These are phyloP conservation scores for Drosophila setosimentum DNA, from an alignment of 2,888 invertebrate genomes.

Conservation along the genomic window DNA sequence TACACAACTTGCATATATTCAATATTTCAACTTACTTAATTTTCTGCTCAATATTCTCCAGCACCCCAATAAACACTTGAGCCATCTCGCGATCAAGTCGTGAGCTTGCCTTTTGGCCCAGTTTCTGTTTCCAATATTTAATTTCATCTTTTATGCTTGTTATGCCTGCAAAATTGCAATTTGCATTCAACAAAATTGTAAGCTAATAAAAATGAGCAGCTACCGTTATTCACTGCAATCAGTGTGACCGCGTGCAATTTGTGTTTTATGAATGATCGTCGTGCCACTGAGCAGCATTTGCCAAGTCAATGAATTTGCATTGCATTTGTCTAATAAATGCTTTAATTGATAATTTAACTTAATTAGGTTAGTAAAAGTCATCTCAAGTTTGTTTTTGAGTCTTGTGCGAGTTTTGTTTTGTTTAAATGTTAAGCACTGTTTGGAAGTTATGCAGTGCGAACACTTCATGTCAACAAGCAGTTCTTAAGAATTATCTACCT, in stretches of 20 bases:
- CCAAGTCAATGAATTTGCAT: neutral
- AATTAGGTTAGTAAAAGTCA: neutral
- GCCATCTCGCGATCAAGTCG: slow-evolving; percentile 84
- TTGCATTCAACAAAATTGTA: neutral
- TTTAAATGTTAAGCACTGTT: neutral
- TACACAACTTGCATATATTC: too few species aligned
- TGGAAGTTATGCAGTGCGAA: neutral
- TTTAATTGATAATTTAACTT: neutral
- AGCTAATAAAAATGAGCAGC: neutral
- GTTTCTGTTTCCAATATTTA: slow-evolving; percentile 84
- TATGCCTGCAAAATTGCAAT: slow-evolving; percentile 74
- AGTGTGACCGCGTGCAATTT: neutral
- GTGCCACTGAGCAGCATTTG: neutral
- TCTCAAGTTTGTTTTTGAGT: neutral
- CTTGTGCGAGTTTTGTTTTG: neutral
- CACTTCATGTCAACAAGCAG: neutral
- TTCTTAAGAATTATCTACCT: neutral
- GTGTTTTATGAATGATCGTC: neutral
- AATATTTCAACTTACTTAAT: slow-evolving; percentile 71
- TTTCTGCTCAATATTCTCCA: slow-evolving; percentile 83
- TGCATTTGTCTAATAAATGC: neutral
- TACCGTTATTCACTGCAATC: neutral
- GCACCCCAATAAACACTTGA: slow-evolving; percentile 82
- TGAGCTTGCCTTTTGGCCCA: slow-evolving; percentile 80
- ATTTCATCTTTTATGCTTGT: slow-evolving; percentile 83